Evolutionary conservation across 1,140 invertebrate genomes (phyloP), one percentile per base, ranked within the genome.

Genomic region (Atta colombica): DNA sequence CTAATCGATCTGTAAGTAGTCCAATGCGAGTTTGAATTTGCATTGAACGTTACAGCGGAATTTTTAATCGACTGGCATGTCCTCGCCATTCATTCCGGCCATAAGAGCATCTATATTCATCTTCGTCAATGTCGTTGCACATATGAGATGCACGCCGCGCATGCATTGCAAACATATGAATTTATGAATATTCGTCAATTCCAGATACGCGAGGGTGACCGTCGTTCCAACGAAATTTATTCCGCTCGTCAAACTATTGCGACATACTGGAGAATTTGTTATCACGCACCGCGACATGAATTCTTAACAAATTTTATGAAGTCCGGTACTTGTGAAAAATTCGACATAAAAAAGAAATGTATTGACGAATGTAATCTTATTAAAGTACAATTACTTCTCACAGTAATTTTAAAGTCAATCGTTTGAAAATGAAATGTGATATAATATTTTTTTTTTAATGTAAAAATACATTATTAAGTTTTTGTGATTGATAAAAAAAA

Each of bases 101-200:
- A 31, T n/a, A 82, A 25, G 53, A 72, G 53, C 53, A 84, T 84
- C 39, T 84, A 84, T 84, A 84, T 84, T 84, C 80, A 84, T 84
- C 80, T 84, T 84, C 60, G 80, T 84, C 80, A 84, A 74, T 74
- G 69, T 84, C 80, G 39, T 61, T 84, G 69, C 39, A 69, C 66
- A 69, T 39, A 61, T 61, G 80, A 51, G 80, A 84, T 74, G 80
- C 69, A 49, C 39, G 39, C 55, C n/a, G 80, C 39, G 68, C 39
- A 74, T 61, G 35, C 66, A 81, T 58, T 31, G 55, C 69, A 49
- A 35, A 74, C 55, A 69, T 84, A 84, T 74, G 80, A 74, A 84
- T 84, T 84, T 84, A 84, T 84, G 80, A 84, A 84, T 84, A 84
- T 84, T 84, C 80, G 80, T 74, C 80, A 84, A 84, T 84, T 84